Conservation (phyloP, 2,888 invertebrate species). For the Yponomeuta plumbellus region DNA sequence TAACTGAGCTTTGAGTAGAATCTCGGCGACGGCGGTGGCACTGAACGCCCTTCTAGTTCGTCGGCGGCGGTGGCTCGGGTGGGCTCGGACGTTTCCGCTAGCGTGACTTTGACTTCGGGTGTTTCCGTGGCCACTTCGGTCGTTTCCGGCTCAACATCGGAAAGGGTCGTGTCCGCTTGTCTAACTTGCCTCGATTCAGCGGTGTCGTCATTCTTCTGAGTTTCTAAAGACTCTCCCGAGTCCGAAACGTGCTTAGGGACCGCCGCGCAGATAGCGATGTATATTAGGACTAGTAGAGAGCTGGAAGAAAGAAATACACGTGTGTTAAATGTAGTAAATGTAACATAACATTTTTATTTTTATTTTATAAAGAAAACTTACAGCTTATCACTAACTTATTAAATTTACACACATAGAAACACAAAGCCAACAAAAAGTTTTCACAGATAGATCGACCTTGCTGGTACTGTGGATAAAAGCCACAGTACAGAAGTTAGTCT, state of each 20-base stretch:
- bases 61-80: conserved; percentile 26
- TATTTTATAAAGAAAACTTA: too few relatives aligned
- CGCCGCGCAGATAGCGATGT: too few relatives aligned
- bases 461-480: too few relatives aligned
- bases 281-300: too few relatives aligned
- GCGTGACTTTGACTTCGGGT: conserved; percentile 16
- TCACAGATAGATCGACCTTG: too few relatives aligned
- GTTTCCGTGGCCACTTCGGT: conserved; percentile 26
- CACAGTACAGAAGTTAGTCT: too few relatives aligned
- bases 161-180: conserved; percentile 17
- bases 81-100: conserved; percentile 24
- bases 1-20: conserved; percentile 53
- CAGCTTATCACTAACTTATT: too few relatives aligned
- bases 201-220: conserved; percentile 10
- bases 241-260: background rate
- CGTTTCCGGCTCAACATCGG: conserved; percentile 27
- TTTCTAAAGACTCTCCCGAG: background rate
- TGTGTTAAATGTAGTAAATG: too few relatives aligned
- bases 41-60: conserved; percentile 21
- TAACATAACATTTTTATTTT: too few relatives aligned
- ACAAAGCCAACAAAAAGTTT: too few relatives aligned
- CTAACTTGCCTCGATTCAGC: conserved; percentile 21
- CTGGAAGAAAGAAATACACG: too few relatives aligned
- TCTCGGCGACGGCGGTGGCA: conserved; percentile 30
- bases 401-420: too few relatives aligned